Conservation (phyloP, 2,797 vertebrate genomes). For the Phrynocephalus forsythii region DNA sequence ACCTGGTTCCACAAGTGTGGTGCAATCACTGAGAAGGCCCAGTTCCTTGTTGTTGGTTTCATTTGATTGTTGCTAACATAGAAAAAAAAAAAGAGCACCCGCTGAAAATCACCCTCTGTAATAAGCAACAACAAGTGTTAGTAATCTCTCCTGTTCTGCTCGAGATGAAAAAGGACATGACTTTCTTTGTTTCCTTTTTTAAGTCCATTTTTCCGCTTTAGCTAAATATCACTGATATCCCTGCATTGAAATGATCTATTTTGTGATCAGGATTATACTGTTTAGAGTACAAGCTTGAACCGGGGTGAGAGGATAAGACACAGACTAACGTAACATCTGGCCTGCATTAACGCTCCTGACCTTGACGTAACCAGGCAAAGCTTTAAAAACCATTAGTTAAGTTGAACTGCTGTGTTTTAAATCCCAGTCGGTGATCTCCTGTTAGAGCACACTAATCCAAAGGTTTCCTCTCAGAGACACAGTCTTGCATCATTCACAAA, state of each 20-base stretch:
- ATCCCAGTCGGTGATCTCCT: constrained; percentile 9
- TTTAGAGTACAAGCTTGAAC: constrained; percentile 28
- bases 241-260: constrained; percentile 42
- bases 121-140: not conserved
- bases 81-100: not conserved
- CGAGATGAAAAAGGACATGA: not conserved
- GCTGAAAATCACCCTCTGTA: not conserved
- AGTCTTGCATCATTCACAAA: constrained; percentile 37
- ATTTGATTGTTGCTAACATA: not conserved
- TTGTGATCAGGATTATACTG: constrained; percentile 37
- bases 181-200: constrained; percentile 8
- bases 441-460: constrained; percentile 35
- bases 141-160: not conserved
- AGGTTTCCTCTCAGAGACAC: constrained; percentile 30
- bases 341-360: constrained; percentile 32
- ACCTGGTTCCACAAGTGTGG: no score
- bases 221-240: constrained; percentile 34
- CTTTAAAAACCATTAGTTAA: constrained; percentile 49
- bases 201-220: constrained; percentile 36
- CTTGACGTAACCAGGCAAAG: constrained; percentile 36
- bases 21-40: not conserved
- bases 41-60: not conserved
- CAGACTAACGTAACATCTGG: constrained; percentile 10
- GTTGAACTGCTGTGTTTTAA: constrained; percentile 18
- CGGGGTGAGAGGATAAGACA: constrained; percentile 26